A percentile compares a stretch with the other conserved stretches of the same genome.
phyloP scores from a whole-genome alignment of 2,888 invertebrate genomes.

The Scrobipalpa costella region DNA sequence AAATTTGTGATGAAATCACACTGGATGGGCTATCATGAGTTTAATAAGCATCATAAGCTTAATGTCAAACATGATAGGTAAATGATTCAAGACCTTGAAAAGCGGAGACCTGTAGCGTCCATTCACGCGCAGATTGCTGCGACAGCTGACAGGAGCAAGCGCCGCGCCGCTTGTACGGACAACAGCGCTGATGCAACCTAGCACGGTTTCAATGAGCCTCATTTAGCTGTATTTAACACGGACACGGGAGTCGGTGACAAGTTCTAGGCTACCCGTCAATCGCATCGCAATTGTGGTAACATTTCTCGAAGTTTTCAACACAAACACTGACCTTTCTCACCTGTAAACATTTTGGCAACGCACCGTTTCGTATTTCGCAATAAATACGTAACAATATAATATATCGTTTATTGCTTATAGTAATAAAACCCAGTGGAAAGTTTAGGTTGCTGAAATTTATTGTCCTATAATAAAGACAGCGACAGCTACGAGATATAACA shows the following conservation, averaged over 20 bases:
- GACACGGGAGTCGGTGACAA: slow-evolving; percentile 46
- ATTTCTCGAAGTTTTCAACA: slow-evolving; percentile 34
- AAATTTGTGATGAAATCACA: background rate
- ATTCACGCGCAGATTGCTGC: slow-evolving; percentile 15
- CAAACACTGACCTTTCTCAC: slow-evolving; percentile 20
- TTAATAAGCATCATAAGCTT: slow-evolving; percentile 1
- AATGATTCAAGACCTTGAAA: slow-evolving; percentile 10
- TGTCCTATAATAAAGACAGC: slow-evolving; percentile 23
- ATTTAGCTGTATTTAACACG: slow-evolving; percentile 49
- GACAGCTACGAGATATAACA: slow-evolving; percentile 6
- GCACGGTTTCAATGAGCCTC: slow-evolving; percentile 57
- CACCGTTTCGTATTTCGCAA: slow-evolving; percentile 1
- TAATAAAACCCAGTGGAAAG: slow-evolving; percentile 3
- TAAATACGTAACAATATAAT: slow-evolving; percentile 3
- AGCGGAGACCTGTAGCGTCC: slow-evolving; percentile 14
- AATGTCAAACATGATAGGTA: background rate
- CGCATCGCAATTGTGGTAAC: slow-evolving; percentile 39
- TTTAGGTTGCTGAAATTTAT: slow-evolving; percentile 4
- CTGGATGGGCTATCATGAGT: background rate
- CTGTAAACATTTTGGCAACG: slow-evolving; percentile 15
- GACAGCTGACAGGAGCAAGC: slow-evolving; percentile 28
- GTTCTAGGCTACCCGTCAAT: slow-evolving; percentile 59
- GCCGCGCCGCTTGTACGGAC: slow-evolving; percentile 20
- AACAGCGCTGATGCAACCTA: slow-evolving; percentile 41
- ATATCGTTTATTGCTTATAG: background rate